Conservation (phyloP, 2,113 vertebrate genomes). For the Tachysurus vachellii region DNA sequence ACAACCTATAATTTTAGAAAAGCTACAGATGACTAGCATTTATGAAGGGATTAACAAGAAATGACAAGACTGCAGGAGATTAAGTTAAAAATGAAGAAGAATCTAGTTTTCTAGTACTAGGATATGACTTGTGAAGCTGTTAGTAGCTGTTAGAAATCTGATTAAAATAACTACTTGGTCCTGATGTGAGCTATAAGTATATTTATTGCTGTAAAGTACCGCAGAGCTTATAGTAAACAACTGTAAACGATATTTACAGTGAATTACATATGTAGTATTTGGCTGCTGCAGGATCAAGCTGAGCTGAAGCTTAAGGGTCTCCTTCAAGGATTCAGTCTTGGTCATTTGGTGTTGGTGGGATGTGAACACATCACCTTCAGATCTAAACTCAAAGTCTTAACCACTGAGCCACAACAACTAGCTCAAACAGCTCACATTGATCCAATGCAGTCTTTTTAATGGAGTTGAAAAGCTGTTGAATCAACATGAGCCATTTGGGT, state of each 20-base stretch:
- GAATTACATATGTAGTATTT: background rate
- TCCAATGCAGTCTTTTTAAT: background rate
- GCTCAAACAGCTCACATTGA: background rate
- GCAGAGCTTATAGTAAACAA: background rate
- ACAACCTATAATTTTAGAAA: background rate
- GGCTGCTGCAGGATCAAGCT: background rate
- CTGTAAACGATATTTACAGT: background rate
- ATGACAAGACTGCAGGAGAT: background rate
- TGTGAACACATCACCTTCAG: too few species aligned
- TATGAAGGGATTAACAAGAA: background rate
- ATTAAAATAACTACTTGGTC: background rate
- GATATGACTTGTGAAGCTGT: too few species aligned
- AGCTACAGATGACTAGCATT: background rate
- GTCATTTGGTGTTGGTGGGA: background rate
- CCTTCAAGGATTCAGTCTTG: background rate
- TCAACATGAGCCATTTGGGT: background rate
- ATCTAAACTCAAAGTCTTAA: background rate
- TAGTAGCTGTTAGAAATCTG: background rate
- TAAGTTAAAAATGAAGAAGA: background rate
- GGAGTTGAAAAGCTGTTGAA: background rate
- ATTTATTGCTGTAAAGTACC: background rate
- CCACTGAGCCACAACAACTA: background rate
- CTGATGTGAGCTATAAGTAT: background rate
- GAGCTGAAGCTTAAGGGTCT: background rate
- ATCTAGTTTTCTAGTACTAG: background rate